Base-by-base conservation (phyloP, 1,140 invertebrate genomes). In the Conus betulinus region DNA sequence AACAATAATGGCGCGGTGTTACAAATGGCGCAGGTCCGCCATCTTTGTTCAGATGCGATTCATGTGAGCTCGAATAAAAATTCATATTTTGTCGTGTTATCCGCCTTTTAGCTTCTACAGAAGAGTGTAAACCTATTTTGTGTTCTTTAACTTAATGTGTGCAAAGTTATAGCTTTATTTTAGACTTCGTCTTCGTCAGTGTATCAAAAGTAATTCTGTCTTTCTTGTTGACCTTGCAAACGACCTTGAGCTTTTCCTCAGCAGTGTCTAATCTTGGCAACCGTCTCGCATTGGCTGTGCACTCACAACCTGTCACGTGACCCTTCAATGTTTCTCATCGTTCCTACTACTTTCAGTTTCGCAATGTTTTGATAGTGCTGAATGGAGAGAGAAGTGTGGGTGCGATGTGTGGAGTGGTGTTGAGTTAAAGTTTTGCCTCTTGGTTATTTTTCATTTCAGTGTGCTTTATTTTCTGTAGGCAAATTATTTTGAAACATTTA, bases 21-120 rank as follows among this genome's bases (percentile, higher is more conserved):
- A 86, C 84, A 87, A 91, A 95, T 95, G 95, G 94, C 94, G 94
- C 93, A 91, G 84, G 92, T 93, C 90, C 90, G 95, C 95, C 95
- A 95, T 95, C 88, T 92, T 95, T 93, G 91, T 63, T 84, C 78
- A 20, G 25, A 39, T 52, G 27, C 51, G 78, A 51, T 79, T 10
- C 8, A 79, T 10, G 5, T 17, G 25, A 5, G 7, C 27, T 39
- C 25, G 7, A 15, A 39, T 5, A 79, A 79, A 39, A 52, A 13
- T 79, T 79, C 0, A 39, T 39, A 39, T 39, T 79, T 39, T 52
- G 78, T 27, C 78, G 27, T 23, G 67, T 71, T 71, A 23, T 71
- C 6, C 23, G 13, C 20, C 6, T 23, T 71, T 13, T 23, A 23
- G 20, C 67, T 23, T 71, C 13, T 71, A 20, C 20, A 20, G 11